Base-by-base conservation (phyloP, 2,888 invertebrate species). In the Eristalis intricaria region DNA sequence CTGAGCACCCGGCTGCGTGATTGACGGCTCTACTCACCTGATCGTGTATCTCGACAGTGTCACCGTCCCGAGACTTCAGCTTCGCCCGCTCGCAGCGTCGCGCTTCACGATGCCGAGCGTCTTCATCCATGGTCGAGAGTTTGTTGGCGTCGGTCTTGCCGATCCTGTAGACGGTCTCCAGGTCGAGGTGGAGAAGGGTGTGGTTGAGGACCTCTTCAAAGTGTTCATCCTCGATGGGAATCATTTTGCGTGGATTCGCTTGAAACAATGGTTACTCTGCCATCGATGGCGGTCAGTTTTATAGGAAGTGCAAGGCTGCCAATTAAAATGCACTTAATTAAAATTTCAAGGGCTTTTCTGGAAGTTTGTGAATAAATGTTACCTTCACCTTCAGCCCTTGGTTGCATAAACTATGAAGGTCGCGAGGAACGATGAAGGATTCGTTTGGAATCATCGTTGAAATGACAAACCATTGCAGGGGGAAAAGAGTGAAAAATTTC, bases 1-100 rank as follows among this genome's bases (percentile, higher is more conserved):
- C 38, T 38, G 13, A 22, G 13, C 13, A 19, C 43, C 19, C 7
- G 7, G 56, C 3, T 11, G n/a, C 35, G 40, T 50, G 11, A 11
- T 15, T 60, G 10, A 26, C 60, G 26, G 13, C 15, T 29, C 5
- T 8, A n/a, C 68, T 70, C 63, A 90, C 90, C 77, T 90, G 90
- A 90, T 95, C 95, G 90, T 95, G 95, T 58, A 94, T 93, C 90
- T 95, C 95, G 58, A 95, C 94, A 5, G 94, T 94, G 89, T 94
- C 93, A 4, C 95, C 95, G 91, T 95, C 94, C 86, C 94, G 93
- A 0, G 95, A 94, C 71, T 94, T 94, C 13, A 95, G 91, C 90
- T 93, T 90, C 56, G 94, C 93, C 63, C 95, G 93, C 87, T 93
- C 93, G 0, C 74, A 75, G 10, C 91, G 89, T 22, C 89, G 87